phyloP scores from a whole-genome alignment of 2,113 vertebrate species.

The Microcebus ravelobensis region DNA sequence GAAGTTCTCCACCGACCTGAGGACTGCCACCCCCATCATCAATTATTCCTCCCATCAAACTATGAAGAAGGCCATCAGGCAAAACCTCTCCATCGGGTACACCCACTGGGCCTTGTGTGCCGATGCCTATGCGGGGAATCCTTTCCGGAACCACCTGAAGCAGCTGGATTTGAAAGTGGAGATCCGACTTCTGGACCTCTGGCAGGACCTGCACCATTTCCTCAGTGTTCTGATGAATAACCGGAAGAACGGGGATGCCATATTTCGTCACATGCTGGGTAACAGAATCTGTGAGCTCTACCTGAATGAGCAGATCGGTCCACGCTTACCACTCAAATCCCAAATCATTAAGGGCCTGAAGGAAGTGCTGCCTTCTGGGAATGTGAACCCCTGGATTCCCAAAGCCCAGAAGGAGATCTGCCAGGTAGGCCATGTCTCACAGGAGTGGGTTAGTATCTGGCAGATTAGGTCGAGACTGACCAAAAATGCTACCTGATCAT shows the following conservation, averaged over 20 bases:
- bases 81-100: constrained; percentile 60
- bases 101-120: constrained; percentile 84
- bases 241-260: constrained; percentile 73
- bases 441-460: constrained; percentile 16
- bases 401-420: constrained; percentile 84
- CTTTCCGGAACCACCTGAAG: constrained; percentile 82
- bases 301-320: constrained; percentile 64
- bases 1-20: constrained; percentile 24
- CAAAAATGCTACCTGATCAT: neutral
- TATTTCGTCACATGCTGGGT: constrained; percentile 73
- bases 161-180: constrained; percentile 1
- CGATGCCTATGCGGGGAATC: constrained; percentile 79
- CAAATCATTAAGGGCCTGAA: constrained; percentile 73
- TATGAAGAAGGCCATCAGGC: neutral
- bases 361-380: constrained; percentile 78
- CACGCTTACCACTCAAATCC: constrained; percentile 70
- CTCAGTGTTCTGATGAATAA: constrained; percentile 68
- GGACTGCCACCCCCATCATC: constrained; percentile 50
- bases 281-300: constrained; percentile 81
- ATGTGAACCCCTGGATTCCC: constrained; percentile 84
- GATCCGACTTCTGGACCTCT: constrained; percentile 81
- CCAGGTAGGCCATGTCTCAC: constrained; percentile 72
- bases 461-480: neutral
- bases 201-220: constrained; percentile 84
- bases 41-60: constrained; percentile 49